Percentiles rank a stretch among this genome's conserved stretches.
Conservation (phyloP, 2,888 invertebrate species). For the Aphrophora alni region DNA sequence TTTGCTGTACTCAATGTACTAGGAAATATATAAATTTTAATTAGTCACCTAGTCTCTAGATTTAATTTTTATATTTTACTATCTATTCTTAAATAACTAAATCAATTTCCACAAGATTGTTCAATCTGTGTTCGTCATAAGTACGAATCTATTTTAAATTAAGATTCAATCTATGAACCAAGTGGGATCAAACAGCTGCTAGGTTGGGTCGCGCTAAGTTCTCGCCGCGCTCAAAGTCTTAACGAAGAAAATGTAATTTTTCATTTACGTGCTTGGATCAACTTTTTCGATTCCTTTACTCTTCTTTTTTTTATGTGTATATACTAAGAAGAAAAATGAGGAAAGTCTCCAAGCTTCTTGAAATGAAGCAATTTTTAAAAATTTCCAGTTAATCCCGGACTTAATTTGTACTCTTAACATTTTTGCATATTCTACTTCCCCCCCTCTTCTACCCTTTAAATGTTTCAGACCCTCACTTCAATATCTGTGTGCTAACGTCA, state of each 20-base stretch:
- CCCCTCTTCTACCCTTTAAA: constrained; percentile 19
- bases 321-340: constrained; percentile 43
- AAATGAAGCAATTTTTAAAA: constrained; percentile 50
- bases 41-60: too few species aligned
- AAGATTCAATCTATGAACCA: neutral
- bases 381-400: constrained; percentile 51
- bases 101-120: too few species aligned
- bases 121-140: neutral
- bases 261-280: constrained; percentile 51
- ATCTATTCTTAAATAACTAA: too few species aligned
- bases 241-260: constrained; percentile 51
- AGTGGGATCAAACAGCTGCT: neutral
- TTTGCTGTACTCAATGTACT: too few species aligned
- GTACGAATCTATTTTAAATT: neutral
- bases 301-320: constrained; percentile 43
- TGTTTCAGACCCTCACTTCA: neutral
- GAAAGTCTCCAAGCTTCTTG: constrained; percentile 29
- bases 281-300: constrained; percentile 48
- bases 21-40: too few species aligned
- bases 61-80: too few species aligned
- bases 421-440: constrained; percentile 46
- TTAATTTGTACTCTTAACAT: constrained; percentile 52
- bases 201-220: constrained; percentile 34
- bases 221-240: constrained; percentile 44
- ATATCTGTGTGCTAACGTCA: neutral